Base-by-base conservation (phyloP, 2,113 vertebrate genomes). In the Okapia johnstoni region DNA sequence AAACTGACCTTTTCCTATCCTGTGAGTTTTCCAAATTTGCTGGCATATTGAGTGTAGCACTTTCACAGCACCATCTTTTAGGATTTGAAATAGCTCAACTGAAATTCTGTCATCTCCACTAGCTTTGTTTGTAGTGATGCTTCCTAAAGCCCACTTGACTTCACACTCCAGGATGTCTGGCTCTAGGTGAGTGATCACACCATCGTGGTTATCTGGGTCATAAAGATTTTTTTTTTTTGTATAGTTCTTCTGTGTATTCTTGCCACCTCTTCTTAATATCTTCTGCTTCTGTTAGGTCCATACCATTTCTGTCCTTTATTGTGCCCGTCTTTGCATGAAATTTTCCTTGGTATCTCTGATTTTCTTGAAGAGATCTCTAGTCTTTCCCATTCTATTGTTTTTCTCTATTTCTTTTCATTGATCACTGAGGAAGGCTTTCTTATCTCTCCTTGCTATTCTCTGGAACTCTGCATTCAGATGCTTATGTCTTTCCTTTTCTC, bases 181-280 rank as follows among this genome's bases (percentile, higher is more conserved):
- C 61, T n/a, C 33, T n/a, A n/a, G 61, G 3, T n/a, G 33, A 66
- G 14, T 16, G 61, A 66, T 66, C 33, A n/a, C 33, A 66, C 61
- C 16, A n/a, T 66, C 0, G 0, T 19, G 61, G 2, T 66, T n/a
- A 66, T 66, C 61, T 66, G 16, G 7, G 30, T 63, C 3, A 0
- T 63, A 30, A 63, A 63, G 28, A 16, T 63, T 1, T 63, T 61
- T 63, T 1, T 63, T 61, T 63, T 33, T 63, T 33, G 30, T 63
- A n/a, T 0, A 63, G 61, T 8, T 63, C 61, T n/a, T 66, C 61
- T n/a, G 15, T 66, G 61, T n/a, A 19, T n/a, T 66, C 33, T 66
- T 66, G 2, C 2, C 3, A 66, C 1, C 61, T 63, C 61, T 66
- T n/a, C 61, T 63, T 17, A 8, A 9, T 63, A 63, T 63, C 33